Percentiles rank a stretch among this genome's conserved stretches.
Evolutionary conservation across 2,113 vertebrate species (phyloP).

Genomic region (Zosterops pallidus): DNA sequence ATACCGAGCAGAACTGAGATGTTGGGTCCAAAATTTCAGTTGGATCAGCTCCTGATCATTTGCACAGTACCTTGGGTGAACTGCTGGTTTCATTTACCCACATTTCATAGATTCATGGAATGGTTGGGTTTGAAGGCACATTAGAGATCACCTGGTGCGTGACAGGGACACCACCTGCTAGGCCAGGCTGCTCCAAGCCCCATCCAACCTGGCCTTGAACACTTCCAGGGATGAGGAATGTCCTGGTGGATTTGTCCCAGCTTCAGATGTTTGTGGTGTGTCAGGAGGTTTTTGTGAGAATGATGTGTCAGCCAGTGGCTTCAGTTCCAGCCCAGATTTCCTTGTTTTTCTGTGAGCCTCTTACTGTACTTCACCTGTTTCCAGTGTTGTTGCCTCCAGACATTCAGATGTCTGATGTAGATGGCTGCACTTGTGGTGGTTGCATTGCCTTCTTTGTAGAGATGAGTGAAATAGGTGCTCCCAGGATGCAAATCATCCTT

Average conservation of each 20-base stretch:
- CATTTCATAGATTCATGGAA: background rate
- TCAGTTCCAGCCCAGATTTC: constrained; percentile 84
- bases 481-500: background rate
- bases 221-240: constrained; percentile 72
- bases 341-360: constrained; percentile 67
- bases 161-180: background rate
- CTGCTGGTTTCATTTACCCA: background rate
- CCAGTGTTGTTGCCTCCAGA: constrained; percentile 13
- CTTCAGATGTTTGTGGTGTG: constrained; percentile 84
- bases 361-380: background rate
- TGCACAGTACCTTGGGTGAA: background rate
- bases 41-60: background rate
- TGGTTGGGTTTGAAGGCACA: background rate
- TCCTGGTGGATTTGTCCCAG: constrained; percentile 83
- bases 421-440: background rate
- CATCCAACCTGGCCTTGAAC: background rate
- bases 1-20: background rate
- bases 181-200: background rate
- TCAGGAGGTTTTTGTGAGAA: constrained; percentile 84
- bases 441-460: background rate
- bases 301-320: constrained; percentile 81
- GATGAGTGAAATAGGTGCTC: background rate
- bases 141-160: background rate
- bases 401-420: background rate
- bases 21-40: background rate